Conservation (phyloP, 1,140 invertebrate species). For the Epicauta chinensis region DNA sequence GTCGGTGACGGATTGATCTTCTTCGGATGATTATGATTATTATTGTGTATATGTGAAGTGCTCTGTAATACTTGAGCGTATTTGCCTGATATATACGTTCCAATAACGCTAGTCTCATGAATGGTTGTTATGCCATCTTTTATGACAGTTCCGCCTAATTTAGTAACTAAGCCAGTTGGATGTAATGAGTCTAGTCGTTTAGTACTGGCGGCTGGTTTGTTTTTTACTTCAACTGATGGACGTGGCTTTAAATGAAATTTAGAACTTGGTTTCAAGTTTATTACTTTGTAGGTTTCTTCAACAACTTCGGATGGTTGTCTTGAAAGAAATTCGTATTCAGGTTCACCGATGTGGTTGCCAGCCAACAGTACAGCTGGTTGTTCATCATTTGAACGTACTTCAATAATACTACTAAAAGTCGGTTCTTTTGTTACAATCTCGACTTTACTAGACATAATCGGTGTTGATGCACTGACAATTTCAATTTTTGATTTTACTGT, state of each 20-base stretch:
- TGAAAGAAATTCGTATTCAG: constrained; percentile 77
- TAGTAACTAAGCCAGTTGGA: constrained; percentile 72
- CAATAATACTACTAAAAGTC: constrained; percentile 43
- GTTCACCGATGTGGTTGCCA: constrained; percentile 67
- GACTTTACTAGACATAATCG: constrained; percentile 45
- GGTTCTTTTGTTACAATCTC: constrained; percentile 41
- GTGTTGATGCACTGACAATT: constrained; percentile 46
- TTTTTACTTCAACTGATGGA: constrained; percentile 44
- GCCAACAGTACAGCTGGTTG: constrained; percentile 38
- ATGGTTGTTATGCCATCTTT: constrained; percentile 77
- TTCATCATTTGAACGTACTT: constrained; percentile 44
- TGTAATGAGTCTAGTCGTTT: constrained; percentile 52
- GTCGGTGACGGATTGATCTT: constrained; percentile 61
- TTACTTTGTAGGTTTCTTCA: constrained; percentile 44
- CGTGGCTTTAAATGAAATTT: constrained; percentile 48
- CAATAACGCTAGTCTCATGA: constrained; percentile 81
- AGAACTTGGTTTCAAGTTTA: constrained; percentile 44
- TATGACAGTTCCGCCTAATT: constrained; percentile 72
- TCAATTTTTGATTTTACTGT: constrained; percentile 45
- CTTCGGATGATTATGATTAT: constrained; percentile 36
- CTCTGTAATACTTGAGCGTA: constrained; percentile 67
- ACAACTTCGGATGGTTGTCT: constrained; percentile 69
- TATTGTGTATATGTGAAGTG: constrained; percentile 35
- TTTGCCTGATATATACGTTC: constrained; percentile 80
- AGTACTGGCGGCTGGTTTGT: constrained; percentile 37